Evolutionary conservation across 2,797 vertebrate species (phyloP).

Genomic region (Syncerus caffer): DNA sequence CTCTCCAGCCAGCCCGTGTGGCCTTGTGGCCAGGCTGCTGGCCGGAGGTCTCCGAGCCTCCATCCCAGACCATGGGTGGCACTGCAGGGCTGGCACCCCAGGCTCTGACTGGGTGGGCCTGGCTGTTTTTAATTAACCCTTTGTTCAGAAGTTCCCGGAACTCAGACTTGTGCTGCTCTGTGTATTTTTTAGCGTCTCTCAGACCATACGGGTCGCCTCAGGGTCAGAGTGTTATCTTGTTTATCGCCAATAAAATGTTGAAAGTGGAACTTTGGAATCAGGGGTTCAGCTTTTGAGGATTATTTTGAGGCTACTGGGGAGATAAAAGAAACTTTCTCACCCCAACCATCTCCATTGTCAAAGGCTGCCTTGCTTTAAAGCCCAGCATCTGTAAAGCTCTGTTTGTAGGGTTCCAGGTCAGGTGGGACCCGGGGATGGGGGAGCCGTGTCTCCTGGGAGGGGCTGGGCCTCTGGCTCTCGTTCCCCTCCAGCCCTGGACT

Average conservation of each 20-base stretch:
- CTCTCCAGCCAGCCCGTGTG: fast-evolving
- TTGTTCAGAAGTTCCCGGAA: background rate
- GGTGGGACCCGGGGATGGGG: background rate
- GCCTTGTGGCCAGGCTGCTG: background rate
- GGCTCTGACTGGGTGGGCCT: background rate
- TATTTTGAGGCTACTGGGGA: background rate
- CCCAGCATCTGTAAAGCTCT: background rate
- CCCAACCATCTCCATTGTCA: no score
- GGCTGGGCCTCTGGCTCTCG: background rate
- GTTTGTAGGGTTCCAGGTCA: background rate
- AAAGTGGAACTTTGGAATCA: background rate
- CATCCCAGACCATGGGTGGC: background rate
- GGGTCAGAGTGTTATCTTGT: fast-evolving
- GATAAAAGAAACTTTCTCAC: background rate
- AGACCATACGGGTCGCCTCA: fast-evolving
- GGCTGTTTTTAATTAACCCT: background rate
- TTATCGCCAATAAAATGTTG: fast-evolving
- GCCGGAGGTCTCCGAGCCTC: fast-evolving
- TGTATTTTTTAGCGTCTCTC: background rate
- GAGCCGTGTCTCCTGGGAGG: fast-evolving
- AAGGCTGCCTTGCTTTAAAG: background rate
- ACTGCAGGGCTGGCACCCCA: background rate
- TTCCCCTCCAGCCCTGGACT: background rate
- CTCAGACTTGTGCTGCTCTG: background rate
- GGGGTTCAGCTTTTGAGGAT: background rate